A percentile compares a stretch with the other conserved stretches of the same genome.
These are phyloP conservation scores for Eupsittula cactorum DNA, from an alignment of 2,113 vertebrate species.

Conservation along the genomic window DNA sequence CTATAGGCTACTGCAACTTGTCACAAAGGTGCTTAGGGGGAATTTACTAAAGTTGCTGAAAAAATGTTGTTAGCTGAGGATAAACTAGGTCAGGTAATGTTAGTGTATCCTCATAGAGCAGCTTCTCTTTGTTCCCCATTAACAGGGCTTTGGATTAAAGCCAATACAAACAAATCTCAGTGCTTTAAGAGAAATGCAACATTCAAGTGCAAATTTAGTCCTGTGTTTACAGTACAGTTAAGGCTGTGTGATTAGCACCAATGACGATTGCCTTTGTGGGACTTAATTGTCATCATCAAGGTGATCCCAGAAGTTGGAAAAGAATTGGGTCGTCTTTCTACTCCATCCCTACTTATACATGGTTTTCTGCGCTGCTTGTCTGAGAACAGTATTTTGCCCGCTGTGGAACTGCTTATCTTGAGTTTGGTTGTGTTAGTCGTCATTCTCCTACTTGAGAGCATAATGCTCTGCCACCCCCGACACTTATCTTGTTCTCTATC, in stretches of 20 bases:
- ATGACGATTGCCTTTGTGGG: rapidly evolving
- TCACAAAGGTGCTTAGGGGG: neutral
- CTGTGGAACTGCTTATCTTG: neutral
- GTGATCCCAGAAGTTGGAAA: neutral
- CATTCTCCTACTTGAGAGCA: neutral
- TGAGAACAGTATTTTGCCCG: neutral
- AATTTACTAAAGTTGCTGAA: neutral
- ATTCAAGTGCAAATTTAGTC: neutral
- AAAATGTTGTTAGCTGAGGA: neutral
- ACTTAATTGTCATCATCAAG: neutral
- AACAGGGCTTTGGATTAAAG: neutral
- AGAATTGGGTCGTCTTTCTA: neutral
- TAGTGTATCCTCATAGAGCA: neutral
- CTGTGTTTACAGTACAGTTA: neutral
- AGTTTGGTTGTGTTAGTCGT: neutral
- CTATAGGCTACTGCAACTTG: neutral
- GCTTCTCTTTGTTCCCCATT: neutral
- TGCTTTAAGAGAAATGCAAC: neutral
- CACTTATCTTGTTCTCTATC: neutral
- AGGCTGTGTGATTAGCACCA: neutral
- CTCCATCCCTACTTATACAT: neutral
- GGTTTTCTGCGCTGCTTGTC: neutral
- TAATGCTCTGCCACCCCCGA: neutral
- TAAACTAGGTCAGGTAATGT: neutral
- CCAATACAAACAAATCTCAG: neutral